phyloP scores from a whole-genome alignment of 2,113 vertebrate genomes.

The Salminus brasiliensis region DNA sequence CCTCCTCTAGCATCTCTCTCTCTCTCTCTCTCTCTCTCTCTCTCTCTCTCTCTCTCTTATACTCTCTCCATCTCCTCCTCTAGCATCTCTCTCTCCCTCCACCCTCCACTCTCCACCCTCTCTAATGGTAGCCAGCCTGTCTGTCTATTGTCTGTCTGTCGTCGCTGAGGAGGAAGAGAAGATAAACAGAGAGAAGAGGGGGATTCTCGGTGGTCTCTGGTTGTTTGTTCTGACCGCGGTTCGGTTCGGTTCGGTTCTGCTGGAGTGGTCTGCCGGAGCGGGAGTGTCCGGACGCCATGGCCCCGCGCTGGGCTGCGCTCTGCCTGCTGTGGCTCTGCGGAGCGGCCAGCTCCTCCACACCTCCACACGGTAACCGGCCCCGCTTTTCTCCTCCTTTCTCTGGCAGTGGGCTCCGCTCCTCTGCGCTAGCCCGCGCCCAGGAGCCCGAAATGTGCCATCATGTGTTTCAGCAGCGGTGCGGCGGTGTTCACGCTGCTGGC shows the following conservation, averaged over 20 bases:
- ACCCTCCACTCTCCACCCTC: conserved; percentile 41
- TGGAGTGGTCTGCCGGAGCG: conserved; percentile 23
- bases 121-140: conserved; percentile 79
- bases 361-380: conserved; percentile 65
- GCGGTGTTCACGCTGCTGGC: neutral
- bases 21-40: too few relatives aligned
- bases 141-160: conserved; percentile 32
- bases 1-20: too few relatives aligned
- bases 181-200: conserved; percentile 39
- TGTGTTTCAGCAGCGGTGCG: neutral
- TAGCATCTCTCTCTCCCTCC: neutral
- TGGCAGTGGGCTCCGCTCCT: neutral
- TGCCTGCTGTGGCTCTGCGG: conserved; percentile 77
- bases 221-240: neutral
- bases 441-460: too few relatives aligned
- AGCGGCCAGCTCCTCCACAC: conserved; percentile 64
- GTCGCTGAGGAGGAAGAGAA: neutral
- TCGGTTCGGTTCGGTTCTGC: neutral
- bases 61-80: neutral
- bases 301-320: conserved; percentile 71
- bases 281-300: conserved; percentile 60
- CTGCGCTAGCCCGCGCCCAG: too few relatives aligned
- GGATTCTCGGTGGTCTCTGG: neutral
- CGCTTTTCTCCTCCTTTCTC: neutral
- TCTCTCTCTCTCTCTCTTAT: neutral